A percentile compares a stretch with the other conserved stretches of the same genome.
Conservation (phyloP, 2,797 vertebrate genomes). For the Agapornis canus region DNA sequence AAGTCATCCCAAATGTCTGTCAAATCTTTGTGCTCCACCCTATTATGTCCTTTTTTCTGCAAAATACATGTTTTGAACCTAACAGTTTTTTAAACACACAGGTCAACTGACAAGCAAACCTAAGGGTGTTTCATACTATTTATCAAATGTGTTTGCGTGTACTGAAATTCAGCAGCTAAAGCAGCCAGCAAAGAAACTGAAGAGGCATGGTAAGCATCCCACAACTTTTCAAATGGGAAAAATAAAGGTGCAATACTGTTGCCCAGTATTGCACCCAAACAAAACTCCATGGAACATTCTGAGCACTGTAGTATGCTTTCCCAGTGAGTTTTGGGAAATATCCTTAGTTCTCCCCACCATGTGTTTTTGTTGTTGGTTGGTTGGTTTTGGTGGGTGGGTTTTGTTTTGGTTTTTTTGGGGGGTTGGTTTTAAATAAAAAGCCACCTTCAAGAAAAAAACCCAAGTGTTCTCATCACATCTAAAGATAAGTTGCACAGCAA, state of each 20-base stretch:
- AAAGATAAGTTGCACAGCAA: neutral
- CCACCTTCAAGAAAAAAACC: neutral
- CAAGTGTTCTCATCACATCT: neutral
- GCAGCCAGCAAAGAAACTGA: neutral
- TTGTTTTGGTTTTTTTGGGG: neutral
- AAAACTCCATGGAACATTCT: neutral
- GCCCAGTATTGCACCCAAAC: no score
- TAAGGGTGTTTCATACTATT: neutral
- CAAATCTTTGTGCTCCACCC: neutral
- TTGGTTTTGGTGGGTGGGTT: neutral
- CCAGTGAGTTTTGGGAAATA: neutral
- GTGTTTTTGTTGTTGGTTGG: rapidly evolving
- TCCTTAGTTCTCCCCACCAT: neutral
- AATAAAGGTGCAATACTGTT: neutral
- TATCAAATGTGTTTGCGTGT: neutral
- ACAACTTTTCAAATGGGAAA: neutral
- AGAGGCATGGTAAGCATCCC: neutral
- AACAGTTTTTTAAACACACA: neutral
- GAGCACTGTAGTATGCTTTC: neutral
- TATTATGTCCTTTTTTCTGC: neutral
- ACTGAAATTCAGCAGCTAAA: neutral
- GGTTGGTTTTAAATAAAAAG: neutral
- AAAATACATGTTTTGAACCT: neutral
- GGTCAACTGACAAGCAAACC: neutral
- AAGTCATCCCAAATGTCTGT: neutral